Evolutionary conservation across 2,888 invertebrate species (phyloP).

Genomic region (Phasia obesa): DNA sequence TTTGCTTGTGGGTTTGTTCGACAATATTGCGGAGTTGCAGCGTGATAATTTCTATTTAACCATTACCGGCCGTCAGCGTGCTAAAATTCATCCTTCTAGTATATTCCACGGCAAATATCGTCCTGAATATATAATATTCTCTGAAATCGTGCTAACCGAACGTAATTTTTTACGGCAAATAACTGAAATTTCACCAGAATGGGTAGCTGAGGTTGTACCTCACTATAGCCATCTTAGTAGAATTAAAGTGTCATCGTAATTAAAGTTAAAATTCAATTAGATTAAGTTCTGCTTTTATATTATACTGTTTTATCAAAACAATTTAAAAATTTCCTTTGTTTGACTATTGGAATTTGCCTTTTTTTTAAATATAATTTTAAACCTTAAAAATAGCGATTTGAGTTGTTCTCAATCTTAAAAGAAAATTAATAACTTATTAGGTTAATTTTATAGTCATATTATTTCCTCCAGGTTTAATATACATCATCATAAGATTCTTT

Average conservation of each 20-base stretch:
- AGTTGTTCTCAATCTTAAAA: neutral
- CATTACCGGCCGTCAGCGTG: slow-evolving; percentile 86
- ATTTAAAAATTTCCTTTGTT: neutral
- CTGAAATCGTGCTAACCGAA: slow-evolving; percentile 93
- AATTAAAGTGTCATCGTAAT: slow-evolving; percentile 72
- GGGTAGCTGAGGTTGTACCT: slow-evolving; percentile 87
- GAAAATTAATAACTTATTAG: neutral
- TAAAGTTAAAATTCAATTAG: neutral
- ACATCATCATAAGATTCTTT: neutral
- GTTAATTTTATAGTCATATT: slow-evolving; percentile 35
- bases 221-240: slow-evolving; percentile 78
- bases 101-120: slow-evolving; percentile 85
- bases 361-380: neutral
- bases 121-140: slow-evolving; percentile 90
- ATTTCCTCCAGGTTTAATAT: slow-evolving; percentile 24
- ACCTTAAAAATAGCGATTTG: neutral
- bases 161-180: slow-evolving; percentile 91
- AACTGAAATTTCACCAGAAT: slow-evolving; percentile 90
- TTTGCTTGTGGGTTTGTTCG: slow-evolving; percentile 90
- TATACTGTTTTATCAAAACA: neutral
- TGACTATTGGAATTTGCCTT: too few relatives aligned
- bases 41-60: slow-evolving; percentile 88
- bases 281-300: slow-evolving; percentile 10
- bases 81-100: slow-evolving; percentile 93
- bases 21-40: slow-evolving; percentile 92